Conservation (phyloP, 2,888 invertebrate genomes). For the Ectobius pallidus region DNA sequence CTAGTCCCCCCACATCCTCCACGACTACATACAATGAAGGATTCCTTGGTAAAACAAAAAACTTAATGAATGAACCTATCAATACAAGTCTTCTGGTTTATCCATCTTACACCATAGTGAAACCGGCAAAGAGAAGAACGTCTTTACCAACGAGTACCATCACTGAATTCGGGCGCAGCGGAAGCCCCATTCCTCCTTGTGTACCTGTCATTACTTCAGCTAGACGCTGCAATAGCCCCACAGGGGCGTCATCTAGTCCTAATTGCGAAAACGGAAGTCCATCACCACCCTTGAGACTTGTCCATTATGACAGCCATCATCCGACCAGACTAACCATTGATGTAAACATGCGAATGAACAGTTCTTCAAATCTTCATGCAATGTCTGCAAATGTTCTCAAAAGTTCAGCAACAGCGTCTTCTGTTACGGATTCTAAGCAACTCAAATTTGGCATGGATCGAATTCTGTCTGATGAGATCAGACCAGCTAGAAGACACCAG, state of each 20-base stretch:
- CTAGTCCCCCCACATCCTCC: too few species aligned
- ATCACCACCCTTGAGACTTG: not conserved
- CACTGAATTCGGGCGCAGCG: not conserved
- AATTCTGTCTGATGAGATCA: slow-evolving; percentile 63
- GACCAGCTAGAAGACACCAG: not conserved
- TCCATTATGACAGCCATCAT: not conserved
- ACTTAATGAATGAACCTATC: too few species aligned
- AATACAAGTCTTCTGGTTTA: too few species aligned
- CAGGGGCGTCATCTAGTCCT: not conserved
- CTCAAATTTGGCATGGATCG: slow-evolving; percentile 76
- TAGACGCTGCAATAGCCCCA: not conserved
- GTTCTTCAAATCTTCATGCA: too few species aligned
- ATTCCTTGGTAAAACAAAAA: too few species aligned
- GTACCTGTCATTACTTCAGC: not conserved
- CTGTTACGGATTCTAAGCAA: slow-evolving; percentile 48
- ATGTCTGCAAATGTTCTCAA: not conserved
- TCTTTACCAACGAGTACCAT: not conserved
- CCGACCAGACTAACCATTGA: not conserved
- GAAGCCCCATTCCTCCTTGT: not conserved
- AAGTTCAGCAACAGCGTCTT: not conserved
- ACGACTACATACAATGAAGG: too few species aligned
- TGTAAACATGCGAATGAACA: too few species aligned
- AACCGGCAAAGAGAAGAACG: not conserved
- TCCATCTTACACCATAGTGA: not conserved
- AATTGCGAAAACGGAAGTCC: not conserved